phyloP scores from a whole-genome alignment of 2,113 vertebrate genomes.

The Aldabrachelys gigantea region DNA sequence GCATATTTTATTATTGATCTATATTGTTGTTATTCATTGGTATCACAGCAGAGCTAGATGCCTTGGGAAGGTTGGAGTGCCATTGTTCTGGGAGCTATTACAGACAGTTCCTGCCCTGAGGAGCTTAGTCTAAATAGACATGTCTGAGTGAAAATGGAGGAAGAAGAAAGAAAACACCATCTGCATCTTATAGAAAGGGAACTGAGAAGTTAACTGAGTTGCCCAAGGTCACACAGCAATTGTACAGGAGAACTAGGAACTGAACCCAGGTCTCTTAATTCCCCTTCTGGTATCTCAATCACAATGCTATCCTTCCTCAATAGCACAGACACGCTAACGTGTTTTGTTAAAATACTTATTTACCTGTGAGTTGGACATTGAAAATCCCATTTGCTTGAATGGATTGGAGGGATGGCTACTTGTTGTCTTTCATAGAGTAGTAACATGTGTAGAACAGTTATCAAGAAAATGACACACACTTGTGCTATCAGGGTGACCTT shows the following conservation, averaged over 20 bases:
- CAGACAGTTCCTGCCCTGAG: background rate
- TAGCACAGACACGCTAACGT: background rate
- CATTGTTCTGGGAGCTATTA: background rate
- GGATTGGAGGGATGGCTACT: conserved; percentile 11
- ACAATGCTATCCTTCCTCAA: background rate
- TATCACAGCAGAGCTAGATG: background rate
- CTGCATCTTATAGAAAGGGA: background rate
- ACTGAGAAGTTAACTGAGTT: background rate
- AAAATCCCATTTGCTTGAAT: conserved; percentile 24
- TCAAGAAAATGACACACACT: conserved; percentile 66
- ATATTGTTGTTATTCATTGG: background rate
- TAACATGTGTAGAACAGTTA: conserved; percentile 51
- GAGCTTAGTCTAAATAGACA: background rate
- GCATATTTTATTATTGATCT: background rate
- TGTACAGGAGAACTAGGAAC: background rate
- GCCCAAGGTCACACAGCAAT: background rate
- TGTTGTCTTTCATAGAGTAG: background rate
- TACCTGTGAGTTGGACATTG: background rate
- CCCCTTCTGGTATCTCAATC: background rate
- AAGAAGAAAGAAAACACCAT: background rate
- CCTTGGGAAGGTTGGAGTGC: background rate
- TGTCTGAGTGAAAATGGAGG: background rate
- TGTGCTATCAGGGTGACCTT: conserved; percentile 52
- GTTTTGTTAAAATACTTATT: background rate
- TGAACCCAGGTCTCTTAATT: background rate